Evolutionary conservation across 2,888 invertebrate species (phyloP), one percentile per base, ranked within the genome.

Genomic region (Eupithecia insigniata): DNA sequence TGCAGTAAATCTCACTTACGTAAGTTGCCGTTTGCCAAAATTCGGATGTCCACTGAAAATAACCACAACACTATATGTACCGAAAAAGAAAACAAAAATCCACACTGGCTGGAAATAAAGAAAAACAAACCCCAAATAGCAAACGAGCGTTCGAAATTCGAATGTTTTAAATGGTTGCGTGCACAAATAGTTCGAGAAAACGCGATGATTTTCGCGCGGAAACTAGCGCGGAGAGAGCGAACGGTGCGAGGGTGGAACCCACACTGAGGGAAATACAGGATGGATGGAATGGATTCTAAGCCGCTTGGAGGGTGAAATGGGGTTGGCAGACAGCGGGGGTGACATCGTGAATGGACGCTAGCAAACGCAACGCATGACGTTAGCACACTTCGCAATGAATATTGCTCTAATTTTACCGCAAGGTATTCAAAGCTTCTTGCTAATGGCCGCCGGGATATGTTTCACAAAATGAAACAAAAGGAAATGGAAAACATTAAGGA

Each of bases 1-100:
- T 93, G 93, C 93, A 93, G 93, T 89, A 88, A 88, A 77, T 77
- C 76, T 87, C 87, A 90, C 93, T 93, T 93, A 93, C 93, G 93
- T 93, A 93, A 93, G 91, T 92, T 91, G 80, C 85, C 76, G 91
- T 91, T 90, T 77, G 81, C 86, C 77, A 86, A 85, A 71, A 83
- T 84, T 84, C 84, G 84, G 85, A 81, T 82, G 82, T 84, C 84
- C 84, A 85, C 79, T 80, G 83, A 85, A 81, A 74, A 78, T 76
- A 75, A 75, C 69, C 77, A 86, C 86, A 87, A 80, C 84, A 87
- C 87, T 80, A 76, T 78, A 10, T 28, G 16, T 30, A 60, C 30
- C 81, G 76, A 82, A 83, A 81, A 78, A 80, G 80, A 79, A 80
- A 80, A 80, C 79, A 85, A 82, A 80, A 83, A 78, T 75, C 67